Percentiles rank a stretch among this genome's conserved stretches.
Evolutionary conservation across 2,888 invertebrate genomes (phyloP).

Genomic region (Lepas anatifera): DNA sequence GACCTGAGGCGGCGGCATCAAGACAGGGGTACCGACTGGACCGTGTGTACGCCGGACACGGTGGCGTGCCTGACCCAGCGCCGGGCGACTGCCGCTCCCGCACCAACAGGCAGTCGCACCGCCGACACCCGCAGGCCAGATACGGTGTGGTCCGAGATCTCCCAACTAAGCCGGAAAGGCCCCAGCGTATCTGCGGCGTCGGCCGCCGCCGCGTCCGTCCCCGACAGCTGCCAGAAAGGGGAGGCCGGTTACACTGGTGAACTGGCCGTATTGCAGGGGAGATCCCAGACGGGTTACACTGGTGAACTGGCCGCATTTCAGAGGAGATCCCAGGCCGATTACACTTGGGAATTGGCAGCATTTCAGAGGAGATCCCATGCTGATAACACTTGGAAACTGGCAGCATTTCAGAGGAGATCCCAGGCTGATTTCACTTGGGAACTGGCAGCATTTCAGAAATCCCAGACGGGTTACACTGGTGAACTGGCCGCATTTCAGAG

Average conservation of each 20-base stretch:
- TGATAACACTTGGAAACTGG: no score
- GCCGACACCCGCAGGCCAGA: background rate
- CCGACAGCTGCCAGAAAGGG: background rate
- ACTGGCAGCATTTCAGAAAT: no score
- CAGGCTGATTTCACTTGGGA: no score
- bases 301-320: no score
- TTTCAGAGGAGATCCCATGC: no score
- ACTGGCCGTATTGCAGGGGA: background rate
- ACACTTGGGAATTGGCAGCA: no score
- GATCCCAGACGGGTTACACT: background rate
- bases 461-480: no score
- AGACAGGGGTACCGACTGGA: background rate
- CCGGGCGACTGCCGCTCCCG: background rate
- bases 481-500: no score
- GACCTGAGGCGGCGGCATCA: background rate
- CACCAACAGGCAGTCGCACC: background rate
- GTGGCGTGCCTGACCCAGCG: conserved; percentile 3
- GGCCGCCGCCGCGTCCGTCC: background rate
- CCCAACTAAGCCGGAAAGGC: background rate
- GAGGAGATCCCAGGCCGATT: no score
- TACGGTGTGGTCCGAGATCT: background rate
- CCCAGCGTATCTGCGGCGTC: background rate
- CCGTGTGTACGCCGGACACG: background rate
- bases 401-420: no score
- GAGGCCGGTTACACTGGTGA: background rate